Conservation (phyloP, 2,113 vertebrate genomes). For the Vanacampus margaritifer region DNA sequence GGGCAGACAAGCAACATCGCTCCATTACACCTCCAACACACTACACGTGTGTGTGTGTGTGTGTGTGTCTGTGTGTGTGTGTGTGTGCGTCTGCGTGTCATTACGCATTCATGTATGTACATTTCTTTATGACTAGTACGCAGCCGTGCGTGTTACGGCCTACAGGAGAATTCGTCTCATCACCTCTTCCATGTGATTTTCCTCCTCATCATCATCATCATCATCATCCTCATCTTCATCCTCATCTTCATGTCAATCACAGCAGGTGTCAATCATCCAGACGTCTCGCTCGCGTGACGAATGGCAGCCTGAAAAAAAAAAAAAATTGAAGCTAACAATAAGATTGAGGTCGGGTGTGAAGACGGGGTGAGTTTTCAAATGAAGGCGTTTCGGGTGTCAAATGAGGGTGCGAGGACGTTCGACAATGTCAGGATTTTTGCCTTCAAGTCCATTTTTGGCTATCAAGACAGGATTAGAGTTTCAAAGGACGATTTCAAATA, state of each 20-base stretch:
- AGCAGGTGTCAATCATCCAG: not conserved
- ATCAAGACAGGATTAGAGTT: too few species aligned
- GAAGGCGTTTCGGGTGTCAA: too few species aligned
- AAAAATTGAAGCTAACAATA: not conserved
- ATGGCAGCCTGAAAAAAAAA: not conserved
- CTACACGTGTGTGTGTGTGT: constrained; percentile 3
- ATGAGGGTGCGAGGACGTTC: too few species aligned
- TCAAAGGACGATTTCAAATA: too few species aligned
- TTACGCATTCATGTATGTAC: constrained; percentile 43
- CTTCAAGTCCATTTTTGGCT: too few species aligned
- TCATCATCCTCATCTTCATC: not conserved
- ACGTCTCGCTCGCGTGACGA: too few species aligned
- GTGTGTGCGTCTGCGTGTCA: too few species aligned
- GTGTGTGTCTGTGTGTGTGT: too few species aligned
- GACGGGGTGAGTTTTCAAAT: too few species aligned
- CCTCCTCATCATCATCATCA: not conserved
- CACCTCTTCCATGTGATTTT: not conserved
- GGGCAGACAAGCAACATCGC: constrained; percentile 10
- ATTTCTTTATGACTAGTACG: constrained; percentile 46
- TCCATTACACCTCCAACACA: constrained; percentile 10
- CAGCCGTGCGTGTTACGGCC: not conserved
- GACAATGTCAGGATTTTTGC: too few species aligned
- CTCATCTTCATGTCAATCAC: not conserved
- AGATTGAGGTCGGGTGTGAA: too few species aligned
- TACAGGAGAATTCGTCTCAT: constrained; percentile 11